Evolutionary conservation across 2,888 invertebrate genomes (phyloP).

Genomic region (Suillia variegata): DNA sequence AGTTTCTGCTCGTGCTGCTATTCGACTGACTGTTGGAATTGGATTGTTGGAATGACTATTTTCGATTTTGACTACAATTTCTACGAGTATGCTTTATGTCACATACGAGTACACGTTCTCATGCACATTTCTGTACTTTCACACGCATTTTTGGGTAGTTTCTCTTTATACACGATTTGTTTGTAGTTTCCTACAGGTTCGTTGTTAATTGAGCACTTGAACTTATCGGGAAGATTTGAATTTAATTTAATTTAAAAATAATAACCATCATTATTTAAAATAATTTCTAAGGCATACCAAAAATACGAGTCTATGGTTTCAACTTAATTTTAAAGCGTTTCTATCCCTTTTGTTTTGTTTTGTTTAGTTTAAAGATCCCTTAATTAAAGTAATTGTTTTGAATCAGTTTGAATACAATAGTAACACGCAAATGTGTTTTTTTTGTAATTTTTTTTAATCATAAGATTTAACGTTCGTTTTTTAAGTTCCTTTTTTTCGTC

Average conservation of each 20-base stretch:
- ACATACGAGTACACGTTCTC: no score
- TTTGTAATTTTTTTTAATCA: constrained; percentile 25
- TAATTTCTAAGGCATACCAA: background rate
- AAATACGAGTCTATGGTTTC: background rate
- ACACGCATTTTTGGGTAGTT: no score
- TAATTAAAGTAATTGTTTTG: constrained; percentile 14
- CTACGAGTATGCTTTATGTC: no score
- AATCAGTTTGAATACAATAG: constrained; percentile 2
- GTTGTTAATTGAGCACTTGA: background rate
- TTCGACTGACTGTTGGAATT: background rate
- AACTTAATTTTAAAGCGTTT: constrained; percentile 8
- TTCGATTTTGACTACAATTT: no score
- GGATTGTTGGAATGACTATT: background rate
- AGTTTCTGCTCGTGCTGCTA: background rate
- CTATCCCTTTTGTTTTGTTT: background rate
- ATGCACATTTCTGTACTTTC: no score
- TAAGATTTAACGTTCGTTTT: constrained; percentile 36
- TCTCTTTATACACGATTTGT: background rate
- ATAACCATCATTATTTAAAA: background rate
- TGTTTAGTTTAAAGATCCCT: constrained; percentile 11
- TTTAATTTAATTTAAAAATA: background rate
- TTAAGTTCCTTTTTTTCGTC: background rate
- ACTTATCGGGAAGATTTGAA: background rate
- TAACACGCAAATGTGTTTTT: constrained; percentile 5
- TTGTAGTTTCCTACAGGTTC: background rate